Evolutionary conservation across 2,797 vertebrate genomes (phyloP).

Genomic region (Platalea minor): DNA sequence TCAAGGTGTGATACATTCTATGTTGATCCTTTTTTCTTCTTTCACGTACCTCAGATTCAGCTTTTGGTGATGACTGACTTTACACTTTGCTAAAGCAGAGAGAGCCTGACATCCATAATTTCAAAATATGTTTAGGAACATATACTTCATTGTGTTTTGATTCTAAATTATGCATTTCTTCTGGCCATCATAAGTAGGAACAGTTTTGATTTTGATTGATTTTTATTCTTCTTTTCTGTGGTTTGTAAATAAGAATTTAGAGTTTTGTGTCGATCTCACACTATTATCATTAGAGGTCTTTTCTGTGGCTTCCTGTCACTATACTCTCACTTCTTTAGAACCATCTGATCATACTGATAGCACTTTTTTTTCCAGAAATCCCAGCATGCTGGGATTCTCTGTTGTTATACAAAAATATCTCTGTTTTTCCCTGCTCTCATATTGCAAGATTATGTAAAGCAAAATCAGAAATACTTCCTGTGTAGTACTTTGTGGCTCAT

Average conservation of each 20-base stretch:
- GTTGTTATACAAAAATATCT: neutral
- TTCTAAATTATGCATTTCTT: neutral
- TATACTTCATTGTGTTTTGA: neutral
- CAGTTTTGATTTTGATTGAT: neutral
- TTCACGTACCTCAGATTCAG: neutral
- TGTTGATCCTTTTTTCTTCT: neutral
- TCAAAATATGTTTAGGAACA: neutral
- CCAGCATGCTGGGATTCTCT: neutral
- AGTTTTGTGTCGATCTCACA: neutral
- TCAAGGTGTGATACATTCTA: neutral
- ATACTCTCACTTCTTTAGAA: neutral
- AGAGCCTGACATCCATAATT: neutral
- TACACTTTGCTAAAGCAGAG: neutral
- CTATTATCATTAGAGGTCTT: neutral
- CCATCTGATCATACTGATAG: neutral
- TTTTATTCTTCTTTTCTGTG: neutral
- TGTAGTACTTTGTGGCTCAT: neutral
- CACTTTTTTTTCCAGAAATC: neutral
- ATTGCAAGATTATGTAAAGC: neutral
- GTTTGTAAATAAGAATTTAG: neutral
- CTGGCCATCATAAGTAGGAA: neutral
- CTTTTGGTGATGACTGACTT: neutral
- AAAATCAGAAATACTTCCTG: slow-evolving; percentile 16
- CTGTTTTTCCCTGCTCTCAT: neutral
- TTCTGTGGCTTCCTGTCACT: neutral